Evolutionary conservation across 2,797 vertebrate species (phyloP), one percentile per base, ranked within the genome.

Genomic region (Myotis pilosus): DNA sequence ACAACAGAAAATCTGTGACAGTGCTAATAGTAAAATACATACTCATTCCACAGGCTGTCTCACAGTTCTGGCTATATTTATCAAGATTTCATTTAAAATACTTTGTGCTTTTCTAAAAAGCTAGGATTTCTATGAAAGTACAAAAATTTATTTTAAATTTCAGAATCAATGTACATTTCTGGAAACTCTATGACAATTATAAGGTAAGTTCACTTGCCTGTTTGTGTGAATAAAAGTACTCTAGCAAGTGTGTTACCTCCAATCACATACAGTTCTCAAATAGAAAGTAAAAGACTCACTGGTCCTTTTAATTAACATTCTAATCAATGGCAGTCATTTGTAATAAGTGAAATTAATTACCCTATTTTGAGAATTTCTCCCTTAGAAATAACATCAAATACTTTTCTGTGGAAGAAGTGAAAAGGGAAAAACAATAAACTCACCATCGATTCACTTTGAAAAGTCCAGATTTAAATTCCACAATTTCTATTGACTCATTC

Each of bases 261-360:
- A 53, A 25, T 95, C 23, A 80, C 47, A 84, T 44, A 84, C 19
- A 33, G 6, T 25, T 75, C 28, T 84, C 33, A 62, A 80, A 92
- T 44, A 49, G 2, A 64, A 28, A 25, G 20, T n/a, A 41, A 41
- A 53, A 30, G 28, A 51, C 1, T 64, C 36, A 62, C 75, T 85
- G n/a, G 17, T 11, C n/a, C 10, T 62, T 11, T 80, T 60, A 87
- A 8, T 6, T 83, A 80, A 51, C 47, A 79, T 74, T 87, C 33
- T 36, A 68, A 15, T 75, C 51, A 75, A 62, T 19, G 36, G 23
- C 5, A 72, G 3, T 87, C 41, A 62, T 23, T 80, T 82, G 8
- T 79, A 53, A 17, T 44, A 92, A 87, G 53, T 87, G 75, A 88
- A 84, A 95, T 82, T 84, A 80, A 51, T 79, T 57, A 28, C 51